Conservation (phyloP, 1,140 invertebrate genomes). For the Neodiprion virginianus region DNA sequence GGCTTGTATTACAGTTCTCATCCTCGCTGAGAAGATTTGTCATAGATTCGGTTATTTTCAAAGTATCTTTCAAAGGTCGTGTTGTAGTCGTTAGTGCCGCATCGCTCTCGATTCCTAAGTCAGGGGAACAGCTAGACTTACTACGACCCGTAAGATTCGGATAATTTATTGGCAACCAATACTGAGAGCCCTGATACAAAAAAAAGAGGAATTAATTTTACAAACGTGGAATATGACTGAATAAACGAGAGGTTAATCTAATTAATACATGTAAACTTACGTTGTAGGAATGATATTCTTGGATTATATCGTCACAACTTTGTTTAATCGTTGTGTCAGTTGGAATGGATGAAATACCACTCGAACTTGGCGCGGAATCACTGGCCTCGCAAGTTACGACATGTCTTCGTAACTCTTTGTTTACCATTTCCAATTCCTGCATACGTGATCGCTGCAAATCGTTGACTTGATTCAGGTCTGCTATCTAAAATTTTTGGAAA, state of each 20-base stretch:
- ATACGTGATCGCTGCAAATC: slow-evolving; percentile 51
- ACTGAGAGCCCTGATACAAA: slow-evolving; percentile 41
- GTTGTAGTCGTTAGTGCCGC: slow-evolving; percentile 53
- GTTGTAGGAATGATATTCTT: slow-evolving; percentile 50
- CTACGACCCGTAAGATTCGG: slow-evolving; percentile 42
- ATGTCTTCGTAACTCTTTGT: slow-evolving; percentile 55
- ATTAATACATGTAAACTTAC: slow-evolving; percentile 34
- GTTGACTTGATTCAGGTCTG: slow-evolving; percentile 54
- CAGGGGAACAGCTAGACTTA: slow-evolving; percentile 69
- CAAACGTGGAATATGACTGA: not conserved
- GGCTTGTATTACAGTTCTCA: slow-evolving; percentile 42
- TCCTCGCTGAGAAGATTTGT: slow-evolving; percentile 63
- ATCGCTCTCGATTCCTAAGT: slow-evolving; percentile 77
- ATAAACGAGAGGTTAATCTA: slow-evolving; percentile 25
- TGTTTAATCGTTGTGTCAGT: slow-evolving; percentile 42
- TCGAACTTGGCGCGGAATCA: slow-evolving; percentile 55
- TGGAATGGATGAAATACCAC: slow-evolving; percentile 54
- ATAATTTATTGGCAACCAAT: slow-evolving; percentile 50
- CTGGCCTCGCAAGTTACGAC: slow-evolving; percentile 51
- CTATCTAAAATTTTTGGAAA: slow-evolving; percentile 37
- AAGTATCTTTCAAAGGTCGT: slow-evolving; percentile 59
- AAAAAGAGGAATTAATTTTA: not conserved
- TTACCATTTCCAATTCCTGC: slow-evolving; percentile 51
- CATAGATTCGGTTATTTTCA: slow-evolving; percentile 65
- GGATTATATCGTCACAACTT: slow-evolving; percentile 45